Base-by-base conservation (phyloP, 2,888 invertebrate species). In the Amiota mariae region DNA sequence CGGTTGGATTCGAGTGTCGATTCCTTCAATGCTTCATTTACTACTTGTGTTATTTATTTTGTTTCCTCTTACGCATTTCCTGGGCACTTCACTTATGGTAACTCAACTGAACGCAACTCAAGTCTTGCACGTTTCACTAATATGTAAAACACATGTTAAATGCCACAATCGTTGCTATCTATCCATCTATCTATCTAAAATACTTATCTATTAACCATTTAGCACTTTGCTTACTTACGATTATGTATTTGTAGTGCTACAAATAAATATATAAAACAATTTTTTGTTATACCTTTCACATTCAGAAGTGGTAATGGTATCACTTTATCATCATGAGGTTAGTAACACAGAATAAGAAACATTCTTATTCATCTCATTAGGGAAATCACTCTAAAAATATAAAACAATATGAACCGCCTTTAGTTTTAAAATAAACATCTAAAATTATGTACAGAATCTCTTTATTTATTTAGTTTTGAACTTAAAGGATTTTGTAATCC, bases 81-180 rank as follows among this genome's bases (percentile, higher is more conserved):
- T 59, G 59, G 10, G 10, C 59, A 59, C 59, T 9, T 36, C 59
- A 15, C 59, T n/a, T n/a, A n/a, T n/a, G n/a, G n/a, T n/a, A n/a
- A n/a, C n/a, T 9, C 59, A 59, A 59, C 24, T 11, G n/a, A n/a
- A n/a, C n/a, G n/a, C 59, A 59, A 12, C 54, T 10, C 6, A 36
- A 36, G 36, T 36, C 4, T 6, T 51, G 54, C n/a, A 3, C 54
- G 54, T n/a, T 51, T 10, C 54, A n/a, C 12, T 8, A n/a, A n/a
- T n/a, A n/a, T 51, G 54, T 51, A 51, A 20, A 18, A 66, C 66
- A 66, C 48, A 48, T 66, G 48, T 20, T 66, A 66, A 66, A 66
- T 66, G 66, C 49, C 66, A 66, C 48, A 48, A 66, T 66, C 66
- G 49, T 54, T 54, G n/a, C 46, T 66, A n/a, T 59, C 18, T 59